Percentiles rank a stretch among this genome's conserved stretches.
Conservation (phyloP, 2,888 invertebrate species). For the Hypercompe scribonia region DNA sequence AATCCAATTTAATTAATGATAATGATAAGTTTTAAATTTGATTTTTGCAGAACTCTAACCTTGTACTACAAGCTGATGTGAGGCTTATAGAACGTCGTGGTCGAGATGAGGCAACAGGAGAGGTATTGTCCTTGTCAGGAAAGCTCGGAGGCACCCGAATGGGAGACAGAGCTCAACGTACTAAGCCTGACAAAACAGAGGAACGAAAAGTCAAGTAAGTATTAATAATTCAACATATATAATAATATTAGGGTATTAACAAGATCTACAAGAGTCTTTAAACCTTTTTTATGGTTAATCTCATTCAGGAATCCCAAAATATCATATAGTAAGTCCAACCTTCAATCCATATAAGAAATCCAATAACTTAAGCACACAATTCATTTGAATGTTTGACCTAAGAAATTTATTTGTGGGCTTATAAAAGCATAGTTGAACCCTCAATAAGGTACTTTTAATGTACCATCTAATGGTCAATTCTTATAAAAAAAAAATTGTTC, state of each 20-base stretch:
- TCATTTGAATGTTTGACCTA: background rate
- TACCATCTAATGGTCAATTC: no score
- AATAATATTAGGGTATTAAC: background rate
- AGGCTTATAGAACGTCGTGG: constrained; percentile 98
- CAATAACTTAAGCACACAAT: background rate
- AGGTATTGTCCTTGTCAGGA: constrained; percentile 97
- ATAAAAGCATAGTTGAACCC: no score
- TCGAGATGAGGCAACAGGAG: constrained; percentile 99
- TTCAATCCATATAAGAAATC: no score
- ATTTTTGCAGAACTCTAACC: constrained; percentile 96
- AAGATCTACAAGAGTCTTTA: background rate
- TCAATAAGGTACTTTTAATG: no score
- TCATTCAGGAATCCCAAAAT: background rate
- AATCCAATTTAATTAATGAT: background rate
- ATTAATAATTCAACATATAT: background rate
- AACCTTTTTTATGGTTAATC: background rate
- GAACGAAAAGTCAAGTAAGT: constrained; percentile 96
- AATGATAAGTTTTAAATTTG: constrained; percentile 12
- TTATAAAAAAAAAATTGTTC: no score
- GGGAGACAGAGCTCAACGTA: constrained; percentile 98
- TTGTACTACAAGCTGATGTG: constrained; percentile 99
- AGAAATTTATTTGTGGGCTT: no score
- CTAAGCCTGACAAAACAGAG: constrained; percentile 97
- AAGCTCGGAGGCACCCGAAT: constrained; percentile 96
- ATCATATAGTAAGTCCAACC: no score